Evolutionary conservation across 2,797 vertebrate species (phyloP).

Genomic region (Pachyuromys duprasi): DNA sequence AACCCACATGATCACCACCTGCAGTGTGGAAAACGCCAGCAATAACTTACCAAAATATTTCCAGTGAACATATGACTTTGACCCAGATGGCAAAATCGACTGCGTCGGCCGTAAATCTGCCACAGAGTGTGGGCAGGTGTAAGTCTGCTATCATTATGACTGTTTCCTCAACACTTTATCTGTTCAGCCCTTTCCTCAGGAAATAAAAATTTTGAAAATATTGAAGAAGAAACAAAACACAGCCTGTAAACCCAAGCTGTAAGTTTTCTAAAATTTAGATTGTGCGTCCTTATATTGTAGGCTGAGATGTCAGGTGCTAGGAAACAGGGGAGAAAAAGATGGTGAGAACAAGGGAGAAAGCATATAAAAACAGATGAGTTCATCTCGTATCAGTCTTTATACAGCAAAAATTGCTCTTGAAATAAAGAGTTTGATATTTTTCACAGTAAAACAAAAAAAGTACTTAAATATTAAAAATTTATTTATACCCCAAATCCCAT

Average conservation of each 20-base stretch:
- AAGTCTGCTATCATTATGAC: constrained; percentile 72
- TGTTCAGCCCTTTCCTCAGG: constrained; percentile 42
- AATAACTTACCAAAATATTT: constrained; percentile 82
- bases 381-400: background rate
- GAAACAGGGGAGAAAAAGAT: background rate
- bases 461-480: background rate
- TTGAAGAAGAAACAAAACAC: constrained; percentile 49
- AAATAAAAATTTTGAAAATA: constrained; percentile 73
- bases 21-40: constrained; percentile 78
- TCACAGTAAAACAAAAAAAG: background rate
- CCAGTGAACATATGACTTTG: constrained; percentile 84
- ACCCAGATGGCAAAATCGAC: constrained; percentile 83
- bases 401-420: background rate
- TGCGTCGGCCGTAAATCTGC: constrained; percentile 71
- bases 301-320: background rate
- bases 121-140: constrained; percentile 76
- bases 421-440: constrained; percentile 23
- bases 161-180: constrained; percentile 68
- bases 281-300: background rate
- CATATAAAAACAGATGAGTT: background rate
- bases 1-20: constrained; percentile 79
- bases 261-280: constrained; percentile 57
- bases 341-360: background rate
- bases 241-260: constrained; percentile 48
- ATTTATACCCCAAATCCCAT: background rate